Conservation (phyloP, 2,888 invertebrate genomes). For the Acanthacorydalis orientalis region DNA sequence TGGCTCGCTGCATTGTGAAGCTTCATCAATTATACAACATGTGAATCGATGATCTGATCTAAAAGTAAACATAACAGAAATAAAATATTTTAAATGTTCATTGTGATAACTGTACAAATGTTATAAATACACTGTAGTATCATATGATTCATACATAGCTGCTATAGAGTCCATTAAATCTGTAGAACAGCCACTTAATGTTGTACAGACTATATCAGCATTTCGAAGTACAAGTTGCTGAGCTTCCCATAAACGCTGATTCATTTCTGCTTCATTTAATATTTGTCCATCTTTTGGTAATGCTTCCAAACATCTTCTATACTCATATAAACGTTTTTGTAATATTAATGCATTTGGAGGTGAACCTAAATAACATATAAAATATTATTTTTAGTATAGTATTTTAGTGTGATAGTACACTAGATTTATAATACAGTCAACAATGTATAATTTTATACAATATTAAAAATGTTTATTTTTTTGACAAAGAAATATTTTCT, state of each 20-base stretch:
- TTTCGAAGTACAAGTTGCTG: conserved; percentile 25
- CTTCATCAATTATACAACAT: conserved; percentile 72
- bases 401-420: no score
- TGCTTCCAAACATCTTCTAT: conserved; percentile 2
- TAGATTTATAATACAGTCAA: no score
- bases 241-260: conserved; percentile 11
- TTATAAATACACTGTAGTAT: no score
- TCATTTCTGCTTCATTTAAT: conserved; percentile 9
- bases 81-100: conserved; percentile 3
- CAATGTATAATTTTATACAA: no score
- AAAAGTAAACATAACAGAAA: conserved; percentile 3
- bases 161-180: conserved; percentile 11
- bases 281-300: conserved; percentile 7
- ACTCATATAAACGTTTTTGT: background rate
- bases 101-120: no score
- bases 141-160: no score
- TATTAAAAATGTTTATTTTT: no score
- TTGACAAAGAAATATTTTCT: no score
- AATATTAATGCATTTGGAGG: background rate
- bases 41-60: conserved; percentile 22
- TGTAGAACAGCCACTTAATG: conserved; percentile 38
- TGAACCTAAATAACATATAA: background rate
- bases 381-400: no score
- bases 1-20: conserved; percentile 72
- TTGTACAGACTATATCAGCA: conserved; percentile 55